phyloP scores from a whole-genome alignment of 2,888 invertebrate genomes.

The Nudaria mundana region DNA sequence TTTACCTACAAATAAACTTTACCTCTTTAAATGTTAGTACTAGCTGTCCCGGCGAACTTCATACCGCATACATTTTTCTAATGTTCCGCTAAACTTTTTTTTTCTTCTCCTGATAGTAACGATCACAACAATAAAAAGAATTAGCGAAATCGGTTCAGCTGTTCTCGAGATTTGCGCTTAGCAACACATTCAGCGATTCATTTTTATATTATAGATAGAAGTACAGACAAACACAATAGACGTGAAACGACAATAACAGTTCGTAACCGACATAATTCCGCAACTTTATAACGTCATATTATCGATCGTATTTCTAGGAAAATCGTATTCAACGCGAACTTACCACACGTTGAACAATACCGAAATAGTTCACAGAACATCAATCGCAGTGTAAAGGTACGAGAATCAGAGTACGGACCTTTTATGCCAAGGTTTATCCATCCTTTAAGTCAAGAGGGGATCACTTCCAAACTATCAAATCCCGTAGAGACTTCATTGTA shows the following conservation, averaged over 20 bases:
- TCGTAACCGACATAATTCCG: slow-evolving; percentile 19
- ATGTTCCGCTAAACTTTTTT: too few species aligned
- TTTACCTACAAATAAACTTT: too few species aligned
- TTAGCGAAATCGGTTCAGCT: too few species aligned
- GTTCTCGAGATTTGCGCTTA: too few species aligned
- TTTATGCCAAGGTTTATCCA: not conserved
- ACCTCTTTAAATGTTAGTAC: too few species aligned
- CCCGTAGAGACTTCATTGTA: not conserved
- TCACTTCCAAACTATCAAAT: not conserved
- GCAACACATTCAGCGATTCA: too few species aligned
- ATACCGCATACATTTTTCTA: too few species aligned
- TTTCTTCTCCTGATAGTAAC: too few species aligned
- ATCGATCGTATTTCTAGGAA: slow-evolving; percentile 31
- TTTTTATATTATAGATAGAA: too few species aligned
- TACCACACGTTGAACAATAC: slow-evolving; percentile 24
- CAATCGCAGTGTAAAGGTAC: too few species aligned
- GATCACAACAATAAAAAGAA: too few species aligned
- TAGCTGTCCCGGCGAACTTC: too few species aligned
- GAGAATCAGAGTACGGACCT: not conserved
- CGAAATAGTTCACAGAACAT: slow-evolving; percentile 19
- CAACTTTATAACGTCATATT: slow-evolving; percentile 12
- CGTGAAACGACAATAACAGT: slow-evolving; percentile 2
- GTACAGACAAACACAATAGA: not conserved
- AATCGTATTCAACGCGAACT: slow-evolving; percentile 9
- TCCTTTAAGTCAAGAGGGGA: not conserved